phyloP scores from a whole-genome alignment of 2,797 vertebrate genomes.

The Lithobates pipiens region DNA sequence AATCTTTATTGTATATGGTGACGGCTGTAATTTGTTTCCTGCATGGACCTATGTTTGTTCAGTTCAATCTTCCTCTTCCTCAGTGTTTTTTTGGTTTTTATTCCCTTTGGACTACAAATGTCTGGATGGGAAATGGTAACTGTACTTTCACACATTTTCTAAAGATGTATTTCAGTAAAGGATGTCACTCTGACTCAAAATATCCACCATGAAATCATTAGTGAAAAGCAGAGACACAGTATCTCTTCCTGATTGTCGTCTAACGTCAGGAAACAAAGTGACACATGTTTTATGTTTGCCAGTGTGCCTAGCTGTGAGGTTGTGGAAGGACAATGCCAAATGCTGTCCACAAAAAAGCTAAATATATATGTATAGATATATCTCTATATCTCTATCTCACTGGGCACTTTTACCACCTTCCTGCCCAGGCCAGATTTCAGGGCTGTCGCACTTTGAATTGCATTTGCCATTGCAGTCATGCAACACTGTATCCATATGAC shows the following conservation, averaged over 20 bases:
- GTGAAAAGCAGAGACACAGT: not conserved
- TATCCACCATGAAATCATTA: not conserved
- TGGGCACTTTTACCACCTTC: too few species aligned
- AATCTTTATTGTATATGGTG: not conserved
- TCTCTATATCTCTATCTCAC: too few species aligned
- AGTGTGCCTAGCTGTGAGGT: too few species aligned
- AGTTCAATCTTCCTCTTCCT: conserved; percentile 24
- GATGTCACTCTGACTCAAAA: not conserved
- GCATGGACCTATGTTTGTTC: conserved; percentile 7
- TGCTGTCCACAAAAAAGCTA: too few species aligned
- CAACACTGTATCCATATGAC: too few species aligned
- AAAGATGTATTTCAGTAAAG: not conserved
- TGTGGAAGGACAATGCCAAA: too few species aligned
- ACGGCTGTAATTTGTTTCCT: conserved; percentile 2
- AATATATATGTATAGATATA: too few species aligned
- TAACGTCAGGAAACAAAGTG: not conserved
- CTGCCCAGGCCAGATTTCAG: too few species aligned
- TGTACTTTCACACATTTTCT: not conserved
- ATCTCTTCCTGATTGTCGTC: not conserved
- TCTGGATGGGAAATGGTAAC: conserved; percentile 38
- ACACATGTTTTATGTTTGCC: too few species aligned
- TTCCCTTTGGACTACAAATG: conserved; percentile 29
- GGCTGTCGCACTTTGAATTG: too few species aligned
- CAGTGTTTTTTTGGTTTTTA: too few species aligned
- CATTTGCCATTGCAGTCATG: too few species aligned